phyloP scores from a whole-genome alignment of 2,888 invertebrate genomes.

The Drosophila incognita region DNA sequence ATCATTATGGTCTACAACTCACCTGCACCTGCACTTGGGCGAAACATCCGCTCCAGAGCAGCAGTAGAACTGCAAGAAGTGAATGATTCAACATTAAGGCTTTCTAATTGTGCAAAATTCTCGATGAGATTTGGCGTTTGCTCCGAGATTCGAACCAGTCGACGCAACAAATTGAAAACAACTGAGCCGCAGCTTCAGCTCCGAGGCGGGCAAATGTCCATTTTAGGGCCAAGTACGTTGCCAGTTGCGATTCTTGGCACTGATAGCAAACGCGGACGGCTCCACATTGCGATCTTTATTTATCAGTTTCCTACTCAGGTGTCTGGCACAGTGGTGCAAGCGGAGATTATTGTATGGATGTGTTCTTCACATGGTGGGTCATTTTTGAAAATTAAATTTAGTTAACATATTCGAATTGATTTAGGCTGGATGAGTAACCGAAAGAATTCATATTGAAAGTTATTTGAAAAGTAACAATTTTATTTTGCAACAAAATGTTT shows the following conservation, averaged over 20 bases:
- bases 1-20: background rate
- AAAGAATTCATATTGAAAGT: background rate
- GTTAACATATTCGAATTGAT: background rate
- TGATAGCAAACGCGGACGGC: slow-evolving; percentile 65
- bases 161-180: slow-evolving; percentile 66
- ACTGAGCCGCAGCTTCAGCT: slow-evolving; percentile 60
- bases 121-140: slow-evolving; percentile 23
- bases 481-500: background rate
- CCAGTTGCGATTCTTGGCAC: slow-evolving; percentile 62
- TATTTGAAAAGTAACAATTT: background rate
- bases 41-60: slow-evolving; percentile 56
- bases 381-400: background rate
- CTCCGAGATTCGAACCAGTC: slow-evolving; percentile 48
- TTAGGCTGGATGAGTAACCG: background rate
- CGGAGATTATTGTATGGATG: background rate
- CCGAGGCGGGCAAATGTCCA: slow-evolving; percentile 35
- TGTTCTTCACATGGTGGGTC: background rate
- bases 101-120: slow-evolving; percentile 43
- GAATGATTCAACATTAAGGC: slow-evolving; percentile 53
- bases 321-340: slow-evolving; percentile 54
- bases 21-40: slow-evolving; percentile 71
- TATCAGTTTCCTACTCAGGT: slow-evolving; percentile 77
- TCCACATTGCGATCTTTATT: slow-evolving; percentile 72
- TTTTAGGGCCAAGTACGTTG: slow-evolving; percentile 82
- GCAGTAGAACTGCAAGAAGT: slow-evolving; percentile 64